Percentiles rank a stretch among this genome's conserved stretches.
Evolutionary conservation across 1,140 invertebrate genomes (phyloP).

Genomic region (Uloborus diversus): DNA sequence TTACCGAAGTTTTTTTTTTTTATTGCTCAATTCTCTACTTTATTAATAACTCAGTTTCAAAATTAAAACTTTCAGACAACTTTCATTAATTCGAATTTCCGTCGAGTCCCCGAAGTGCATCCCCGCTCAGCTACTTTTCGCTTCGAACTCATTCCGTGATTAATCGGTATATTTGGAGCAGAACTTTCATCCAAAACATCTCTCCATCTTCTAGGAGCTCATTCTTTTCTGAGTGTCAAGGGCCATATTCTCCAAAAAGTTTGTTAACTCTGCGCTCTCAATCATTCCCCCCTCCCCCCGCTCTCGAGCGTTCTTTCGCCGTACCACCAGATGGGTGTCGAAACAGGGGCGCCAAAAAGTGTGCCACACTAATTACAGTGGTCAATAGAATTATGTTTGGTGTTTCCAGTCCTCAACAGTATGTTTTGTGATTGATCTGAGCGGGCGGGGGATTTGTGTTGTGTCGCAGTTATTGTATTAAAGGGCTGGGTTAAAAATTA

Average conservation of each 20-base stretch:
- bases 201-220: constrained; percentile 37
- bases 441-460: constrained; percentile 25
- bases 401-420: not conserved
- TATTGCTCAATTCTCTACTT: too few species aligned
- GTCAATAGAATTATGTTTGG: constrained; percentile 25
- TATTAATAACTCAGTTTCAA: too few species aligned
- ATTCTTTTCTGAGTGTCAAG: constrained; percentile 30
- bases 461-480: too few species aligned
- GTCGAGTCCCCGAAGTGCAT: not conserved
- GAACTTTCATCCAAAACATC: constrained; percentile 38
- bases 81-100: too few species aligned
- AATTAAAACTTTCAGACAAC: too few species aligned
- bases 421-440: constrained; percentile 47
- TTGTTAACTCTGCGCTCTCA: constrained; percentile 48
- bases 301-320: not conserved
- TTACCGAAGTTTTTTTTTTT: too few species aligned
- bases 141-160: constrained; percentile 16
- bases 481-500: too few species aligned
- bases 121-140: not conserved
- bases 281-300: constrained; percentile 26
- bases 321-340: not conserved
- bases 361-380: constrained; percentile 33
- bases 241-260: constrained; percentile 49
- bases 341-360: constrained; percentile 43
- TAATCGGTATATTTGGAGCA: constrained; percentile 36